Base-by-base conservation (phyloP, 2,888 invertebrate species). In the Meiosimyza platycephala region DNA sequence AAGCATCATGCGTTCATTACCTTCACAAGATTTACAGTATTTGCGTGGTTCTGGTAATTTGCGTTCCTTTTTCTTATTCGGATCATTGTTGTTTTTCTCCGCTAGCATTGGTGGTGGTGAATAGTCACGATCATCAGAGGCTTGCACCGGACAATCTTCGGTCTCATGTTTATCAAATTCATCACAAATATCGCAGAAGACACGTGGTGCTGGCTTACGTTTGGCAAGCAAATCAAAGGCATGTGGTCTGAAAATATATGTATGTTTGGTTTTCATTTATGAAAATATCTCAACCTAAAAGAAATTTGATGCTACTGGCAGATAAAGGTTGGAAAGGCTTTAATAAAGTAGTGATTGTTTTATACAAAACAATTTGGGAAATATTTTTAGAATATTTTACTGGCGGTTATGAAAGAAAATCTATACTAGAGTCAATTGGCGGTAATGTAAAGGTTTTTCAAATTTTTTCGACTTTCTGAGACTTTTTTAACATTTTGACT, bases 141-240 rank as follows among this genome's bases (percentile, higher is more conserved):
- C 92, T 88, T 98, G 98, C 63, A 91, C 89, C 50, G 98, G 97
- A 85, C 98, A 99, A 85, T 99, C 98, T 86, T 98, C 98, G 0
- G 98, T 99, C 87, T 99, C 98, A 86, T 99, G 99, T 72, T 93
- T 89, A 89, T 99, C 98, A 89, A 98, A 99, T 85, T 92, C 91
- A 89, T 98, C 98, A 88, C 98, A 99, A 81, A 98, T 98, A 90
- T 99, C 98, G 90, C 98, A 99, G 90, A 96, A 98, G 83, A 94
- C 88, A 33, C 98, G 92, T 57, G 95, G 95, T 3, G 95, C 91
- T 22, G 87, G 87, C 67, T 85, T 84, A 2, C 87, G 81, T 70
- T 82, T 84, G 33, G 89, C 85, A 6, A 89, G 84, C 48, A 89
- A 86, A 15, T 87, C 81, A 75, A 89, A 90, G 72, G 90, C 88